These are phyloP conservation scores for Lagenorhynchus albirostris DNA, from an alignment of 2,113 vertebrate species.

Conservation along the genomic window DNA sequence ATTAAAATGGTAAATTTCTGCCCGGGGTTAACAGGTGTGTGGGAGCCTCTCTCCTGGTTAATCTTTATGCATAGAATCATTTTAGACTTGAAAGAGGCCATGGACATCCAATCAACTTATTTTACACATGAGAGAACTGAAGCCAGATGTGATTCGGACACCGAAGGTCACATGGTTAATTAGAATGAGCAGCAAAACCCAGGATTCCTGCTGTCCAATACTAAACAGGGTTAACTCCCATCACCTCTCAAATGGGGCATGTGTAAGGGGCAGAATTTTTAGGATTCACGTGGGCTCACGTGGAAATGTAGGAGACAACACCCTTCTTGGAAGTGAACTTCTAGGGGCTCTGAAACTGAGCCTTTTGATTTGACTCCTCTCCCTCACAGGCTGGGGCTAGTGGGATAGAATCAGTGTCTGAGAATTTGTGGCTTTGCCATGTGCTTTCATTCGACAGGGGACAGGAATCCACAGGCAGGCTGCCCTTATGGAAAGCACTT, in stretches of 20 bases:
- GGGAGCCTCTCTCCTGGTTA: not conserved
- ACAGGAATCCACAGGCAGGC: not conserved
- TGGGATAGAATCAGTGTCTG: not conserved
- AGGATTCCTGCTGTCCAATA: not conserved
- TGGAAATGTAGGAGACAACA: not conserved
- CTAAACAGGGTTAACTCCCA: not conserved
- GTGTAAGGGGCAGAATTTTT: not conserved
- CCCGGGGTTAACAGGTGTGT: not conserved
- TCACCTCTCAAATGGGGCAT: not conserved
- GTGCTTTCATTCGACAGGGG: not conserved
- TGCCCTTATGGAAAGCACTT: conserved; percentile 42
- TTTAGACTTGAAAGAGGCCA: not conserved
- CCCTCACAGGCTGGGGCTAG: not conserved
- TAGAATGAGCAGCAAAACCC: not conserved
- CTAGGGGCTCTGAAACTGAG: not conserved
- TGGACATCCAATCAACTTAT: not conserved
- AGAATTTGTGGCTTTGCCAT: not conserved
- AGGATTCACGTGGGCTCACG: not conserved
- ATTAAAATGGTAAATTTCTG: not conserved
- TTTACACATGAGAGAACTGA: not conserved
- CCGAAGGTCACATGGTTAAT: not conserved
- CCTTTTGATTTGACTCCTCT: not conserved
- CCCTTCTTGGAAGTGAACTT: not conserved
- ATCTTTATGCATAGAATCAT: not conserved
- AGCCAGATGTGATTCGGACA: not conserved